Percentiles rank a stretch among this genome's conserved stretches.
Conservation (phyloP, 2,797 vertebrate genomes). For the Otolemur crassicaudatus region DNA sequence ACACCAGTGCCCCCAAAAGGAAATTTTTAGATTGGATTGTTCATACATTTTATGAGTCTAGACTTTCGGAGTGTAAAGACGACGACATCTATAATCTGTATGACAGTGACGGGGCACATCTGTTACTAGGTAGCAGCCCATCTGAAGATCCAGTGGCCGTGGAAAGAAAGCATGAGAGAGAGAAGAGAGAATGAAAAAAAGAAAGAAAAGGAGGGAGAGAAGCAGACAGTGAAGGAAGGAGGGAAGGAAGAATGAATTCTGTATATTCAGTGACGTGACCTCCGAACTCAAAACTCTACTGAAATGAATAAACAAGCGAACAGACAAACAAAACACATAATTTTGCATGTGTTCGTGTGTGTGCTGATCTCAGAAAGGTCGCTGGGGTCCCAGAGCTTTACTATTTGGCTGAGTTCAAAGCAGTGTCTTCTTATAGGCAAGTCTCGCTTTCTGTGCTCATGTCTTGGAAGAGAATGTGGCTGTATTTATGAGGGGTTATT, state of each 20-base stretch:
- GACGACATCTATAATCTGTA: background rate
- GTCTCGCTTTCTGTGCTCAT: background rate
- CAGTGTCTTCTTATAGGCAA: too few species aligned
- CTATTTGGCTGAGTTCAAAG: background rate
- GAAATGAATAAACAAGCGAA: background rate
- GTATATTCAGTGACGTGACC: background rate
- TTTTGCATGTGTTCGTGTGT: accelerated
- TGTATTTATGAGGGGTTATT: background rate
- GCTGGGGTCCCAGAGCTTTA: too few species aligned
- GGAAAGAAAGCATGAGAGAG: background rate
- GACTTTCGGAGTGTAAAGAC: background rate
- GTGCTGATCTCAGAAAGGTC: background rate
- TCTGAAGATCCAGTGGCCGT: background rate
- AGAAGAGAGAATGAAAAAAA: background rate
- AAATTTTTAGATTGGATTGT: background rate
- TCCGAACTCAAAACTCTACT: background rate
- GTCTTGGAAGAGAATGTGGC: background rate
- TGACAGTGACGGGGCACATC: background rate
- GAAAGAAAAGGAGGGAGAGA: background rate
- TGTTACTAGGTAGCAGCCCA: background rate
- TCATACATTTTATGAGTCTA: background rate
- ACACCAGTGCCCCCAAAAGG: background rate
- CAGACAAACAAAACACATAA: background rate
- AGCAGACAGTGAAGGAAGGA: background rate
- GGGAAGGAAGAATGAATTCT: background rate